Percentiles rank a stretch among this genome's conserved stretches.
Conservation (phyloP, 2,797 vertebrate species). For the Coranthus polyacanthus region DNA sequence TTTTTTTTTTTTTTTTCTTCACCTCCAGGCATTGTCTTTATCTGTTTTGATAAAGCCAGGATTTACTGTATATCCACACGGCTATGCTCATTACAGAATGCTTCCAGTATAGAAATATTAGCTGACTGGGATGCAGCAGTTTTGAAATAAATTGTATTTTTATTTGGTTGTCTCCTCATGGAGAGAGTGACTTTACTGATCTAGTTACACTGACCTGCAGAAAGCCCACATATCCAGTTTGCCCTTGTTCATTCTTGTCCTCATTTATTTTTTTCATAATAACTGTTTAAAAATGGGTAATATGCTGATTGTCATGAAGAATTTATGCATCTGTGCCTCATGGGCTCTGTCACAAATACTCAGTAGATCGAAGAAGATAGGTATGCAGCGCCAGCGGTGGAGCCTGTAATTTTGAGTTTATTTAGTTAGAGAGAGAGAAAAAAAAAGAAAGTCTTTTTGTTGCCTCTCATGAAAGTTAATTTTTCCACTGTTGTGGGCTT, state of each 20-base stretch:
- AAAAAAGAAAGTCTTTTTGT: too few species aligned
- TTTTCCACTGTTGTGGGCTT: background rate
- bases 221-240: slow-evolving; percentile 41
- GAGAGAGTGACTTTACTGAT: slow-evolving; percentile 33
- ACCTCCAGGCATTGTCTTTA: background rate
- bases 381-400: slow-evolving; percentile 1
- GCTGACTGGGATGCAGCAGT: background rate
- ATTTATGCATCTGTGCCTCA: slow-evolving; percentile 39
- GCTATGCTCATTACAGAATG: slow-evolving; percentile 1
- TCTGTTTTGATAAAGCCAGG: background rate
- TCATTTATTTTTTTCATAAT: slow-evolving; percentile 35
- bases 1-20: background rate
- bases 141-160: background rate
- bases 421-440: slow-evolving; percentile 9
- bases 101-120: background rate
- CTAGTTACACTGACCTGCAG: slow-evolving; percentile 27
- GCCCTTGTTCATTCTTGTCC: slow-evolving; percentile 45
- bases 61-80: background rate
- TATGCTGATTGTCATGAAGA: slow-evolving; percentile 42
- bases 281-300: slow-evolving; percentile 34
- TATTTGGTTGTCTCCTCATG: slow-evolving; percentile 1
- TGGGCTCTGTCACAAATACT: slow-evolving; percentile 59
- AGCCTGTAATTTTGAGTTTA: slow-evolving; percentile 8
- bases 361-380: slow-evolving; percentile 38
- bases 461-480: background rate